Evolutionary conservation across 2,888 invertebrate species (phyloP).

Genomic region (Melieria crassipennis): DNA sequence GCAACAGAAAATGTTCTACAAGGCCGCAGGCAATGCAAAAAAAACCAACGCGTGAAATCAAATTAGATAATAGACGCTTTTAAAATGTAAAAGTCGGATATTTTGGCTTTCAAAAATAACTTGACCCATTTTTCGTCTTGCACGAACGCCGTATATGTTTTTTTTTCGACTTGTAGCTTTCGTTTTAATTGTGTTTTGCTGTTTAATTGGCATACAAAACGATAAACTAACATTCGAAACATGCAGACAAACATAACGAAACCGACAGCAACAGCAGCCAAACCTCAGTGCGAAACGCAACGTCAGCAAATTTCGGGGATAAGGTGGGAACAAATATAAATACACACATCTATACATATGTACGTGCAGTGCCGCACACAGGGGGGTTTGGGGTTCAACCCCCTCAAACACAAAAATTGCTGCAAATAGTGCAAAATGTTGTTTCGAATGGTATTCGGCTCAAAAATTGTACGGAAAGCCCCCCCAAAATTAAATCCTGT

Average conservation of each 20-base stretch:
- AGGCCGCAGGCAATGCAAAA: not conserved
- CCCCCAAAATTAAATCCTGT: too few species aligned
- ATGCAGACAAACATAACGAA: not conserved
- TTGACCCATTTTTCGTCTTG: conserved; percentile 19
- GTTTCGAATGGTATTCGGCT: too few species aligned
- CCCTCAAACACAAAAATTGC: too few species aligned
- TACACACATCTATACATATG: too few species aligned
- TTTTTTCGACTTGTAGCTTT: not conserved
- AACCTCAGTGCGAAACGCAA: not conserved
- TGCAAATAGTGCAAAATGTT: too few species aligned
- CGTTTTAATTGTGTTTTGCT: not conserved
- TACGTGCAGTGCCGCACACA: too few species aligned
- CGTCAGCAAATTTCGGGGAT: not conserved
- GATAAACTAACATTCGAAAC: conserved; percentile 7
- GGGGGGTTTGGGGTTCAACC: too few species aligned
- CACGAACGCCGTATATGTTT: conserved; percentile 6
- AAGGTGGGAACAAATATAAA: too few species aligned
- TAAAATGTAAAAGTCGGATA: not conserved
- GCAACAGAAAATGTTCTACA: not conserved
- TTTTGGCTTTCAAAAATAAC: conserved; percentile 8
- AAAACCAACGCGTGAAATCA: not conserved
- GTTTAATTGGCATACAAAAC: conserved; percentile 12
- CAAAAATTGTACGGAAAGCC: too few species aligned
- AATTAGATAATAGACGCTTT: not conserved
- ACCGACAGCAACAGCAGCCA: too few species aligned